Evolutionary conservation across 1,140 invertebrate species (phyloP), one percentile per base, ranked within the genome.

Genomic region (Drosophila leontia): DNA sequence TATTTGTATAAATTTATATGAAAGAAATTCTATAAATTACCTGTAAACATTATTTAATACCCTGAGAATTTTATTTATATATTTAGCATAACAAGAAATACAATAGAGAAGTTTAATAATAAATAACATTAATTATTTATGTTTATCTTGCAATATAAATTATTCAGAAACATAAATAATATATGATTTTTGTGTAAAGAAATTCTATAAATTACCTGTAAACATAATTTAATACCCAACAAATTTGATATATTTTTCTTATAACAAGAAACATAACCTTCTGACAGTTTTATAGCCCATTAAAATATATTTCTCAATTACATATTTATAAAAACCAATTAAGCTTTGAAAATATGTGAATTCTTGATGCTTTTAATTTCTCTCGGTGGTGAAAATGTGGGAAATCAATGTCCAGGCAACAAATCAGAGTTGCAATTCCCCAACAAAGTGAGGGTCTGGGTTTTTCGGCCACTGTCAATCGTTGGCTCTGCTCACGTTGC

Each of bases 341-440:
- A 37, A 23, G 4, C 19, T 5, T 7, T 37, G 1, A 23, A 11
- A 13, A 23, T 5, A 55, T 55, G 7, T 23, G 3, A 23, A 7
- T 23, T 13, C 19, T 15, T n/a, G 13, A n/a, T 7, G 23, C 0
- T 12, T 13, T 23, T 23, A 2, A 19, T 39, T 42, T 58, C 23
- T 55, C 9, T 15, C 51, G n/a, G 11, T 58, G n/a, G 15, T 55
- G 15, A 34, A 34, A 23, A 39, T 15, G 17, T 11, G 8, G 15
- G 8, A 69, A 69, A 57, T 71, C 50, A 13, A 69, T 69, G 50
- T 19, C 12, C 42, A 26, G 47, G 23, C 41, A 32, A 42, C 37
- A 72, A 72, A 74, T 72, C 68, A 44, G 8, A 17, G 68, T 29
- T 72, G 7, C 13, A 37, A 35, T 59, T n/a, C 37, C 56, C 34